Evolutionary conservation across 2,888 invertebrate genomes (phyloP).

Genomic region (Campopleginae sp.): DNA sequence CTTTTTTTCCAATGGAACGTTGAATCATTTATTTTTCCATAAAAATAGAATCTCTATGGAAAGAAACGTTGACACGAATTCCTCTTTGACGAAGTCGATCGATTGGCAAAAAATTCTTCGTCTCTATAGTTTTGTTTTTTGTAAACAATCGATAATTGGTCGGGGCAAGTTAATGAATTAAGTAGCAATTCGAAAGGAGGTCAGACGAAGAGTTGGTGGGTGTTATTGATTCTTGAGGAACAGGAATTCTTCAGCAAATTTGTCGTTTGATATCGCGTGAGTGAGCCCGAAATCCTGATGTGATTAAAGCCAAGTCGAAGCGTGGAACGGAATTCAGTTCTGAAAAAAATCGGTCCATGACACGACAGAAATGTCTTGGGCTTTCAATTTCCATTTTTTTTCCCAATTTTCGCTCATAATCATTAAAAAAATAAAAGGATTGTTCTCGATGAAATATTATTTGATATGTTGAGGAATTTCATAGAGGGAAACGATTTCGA

Average conservation of each 20-base stretch:
- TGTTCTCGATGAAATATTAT: not conserved
- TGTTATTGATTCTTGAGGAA: not conserved
- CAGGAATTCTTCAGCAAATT: not conserved
- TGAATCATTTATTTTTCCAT: not conserved
- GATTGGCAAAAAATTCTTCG: no score
- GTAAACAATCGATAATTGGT: no score
- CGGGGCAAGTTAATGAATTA: no score
- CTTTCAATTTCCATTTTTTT: not conserved
- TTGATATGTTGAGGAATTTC: no score
- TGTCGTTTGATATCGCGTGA: not conserved
- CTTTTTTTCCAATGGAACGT: not conserved
- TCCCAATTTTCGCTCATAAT: no score
- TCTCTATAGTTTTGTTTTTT: no score
- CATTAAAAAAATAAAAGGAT: not conserved
- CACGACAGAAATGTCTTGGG: not conserved
- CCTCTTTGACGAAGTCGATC: no score
- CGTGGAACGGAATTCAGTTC: not conserved
- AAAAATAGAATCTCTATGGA: no score
- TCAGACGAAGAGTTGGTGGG: not conserved
- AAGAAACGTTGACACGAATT: no score
- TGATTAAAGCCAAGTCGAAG: not conserved
- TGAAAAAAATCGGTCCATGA: not conserved
- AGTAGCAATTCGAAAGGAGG: not conserved
- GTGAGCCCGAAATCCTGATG: not conserved
- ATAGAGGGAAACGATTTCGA: not conserved